Percentiles rank a stretch among this genome's conserved stretches.
Conservation (phyloP, 2,888 invertebrate genomes). For the Galerucella pusilla region DNA sequence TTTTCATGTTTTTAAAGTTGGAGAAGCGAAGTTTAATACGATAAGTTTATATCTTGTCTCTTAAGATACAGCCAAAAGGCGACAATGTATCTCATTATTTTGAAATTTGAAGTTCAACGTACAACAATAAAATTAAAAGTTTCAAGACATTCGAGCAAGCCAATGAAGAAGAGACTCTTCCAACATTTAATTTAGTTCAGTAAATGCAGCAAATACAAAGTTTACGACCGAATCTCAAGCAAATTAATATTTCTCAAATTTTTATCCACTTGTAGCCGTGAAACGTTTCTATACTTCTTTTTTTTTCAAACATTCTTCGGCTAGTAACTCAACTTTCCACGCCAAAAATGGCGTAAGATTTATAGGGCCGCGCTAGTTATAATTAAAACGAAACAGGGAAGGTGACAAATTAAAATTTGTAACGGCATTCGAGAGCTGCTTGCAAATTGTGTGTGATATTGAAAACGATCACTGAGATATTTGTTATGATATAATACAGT, state of each 20-base stretch:
- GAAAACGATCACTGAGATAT: neutral
- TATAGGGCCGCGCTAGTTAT: neutral
- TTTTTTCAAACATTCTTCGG: neutral
- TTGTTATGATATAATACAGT: too few species aligned
- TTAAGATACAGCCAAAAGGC: constrained; percentile 1
- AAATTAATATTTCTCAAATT: neutral
- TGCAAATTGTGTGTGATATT: neutral
- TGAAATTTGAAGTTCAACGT: constrained; percentile 23
- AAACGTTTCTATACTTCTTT: neutral
- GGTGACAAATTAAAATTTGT: neutral
- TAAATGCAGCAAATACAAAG: too few species aligned
- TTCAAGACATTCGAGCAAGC: constrained; percentile 18
- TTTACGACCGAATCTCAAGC: too few species aligned
- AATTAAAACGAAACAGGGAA: constrained; percentile 2
- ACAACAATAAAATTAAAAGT: constrained; percentile 26
- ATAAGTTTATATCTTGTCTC: neutral
- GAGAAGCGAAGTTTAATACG: neutral
- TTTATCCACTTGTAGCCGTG: constrained; percentile 1
- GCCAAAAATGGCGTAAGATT: neutral
- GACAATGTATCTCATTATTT: constrained; percentile 22
- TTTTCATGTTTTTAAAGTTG: neutral
- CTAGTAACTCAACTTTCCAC: neutral
- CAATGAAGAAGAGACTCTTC: neutral
- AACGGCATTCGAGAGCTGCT: neutral
- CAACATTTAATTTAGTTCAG: too few species aligned